Evolutionary conservation across 2,797 vertebrate species (phyloP).

Genomic region (Cyprinodon diabolis): DNA sequence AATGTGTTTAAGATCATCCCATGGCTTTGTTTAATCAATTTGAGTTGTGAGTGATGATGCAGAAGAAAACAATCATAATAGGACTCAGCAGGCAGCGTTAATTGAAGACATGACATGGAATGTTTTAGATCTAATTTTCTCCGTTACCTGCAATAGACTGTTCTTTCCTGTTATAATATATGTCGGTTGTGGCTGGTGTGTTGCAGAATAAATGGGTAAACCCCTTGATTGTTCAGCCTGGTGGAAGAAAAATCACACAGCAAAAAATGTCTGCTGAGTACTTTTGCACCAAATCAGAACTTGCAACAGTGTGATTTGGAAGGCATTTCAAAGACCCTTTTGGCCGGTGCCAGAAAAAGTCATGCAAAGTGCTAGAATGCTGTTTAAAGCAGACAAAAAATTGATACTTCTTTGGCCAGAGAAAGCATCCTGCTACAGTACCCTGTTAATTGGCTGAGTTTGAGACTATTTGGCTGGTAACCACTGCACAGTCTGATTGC

Average conservation of each 20-base stretch:
- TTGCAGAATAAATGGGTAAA: neutral
- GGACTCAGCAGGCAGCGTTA: neutral
- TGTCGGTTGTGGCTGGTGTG: neutral
- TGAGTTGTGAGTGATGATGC: neutral
- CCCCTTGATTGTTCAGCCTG: neutral
- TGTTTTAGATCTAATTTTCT: neutral
- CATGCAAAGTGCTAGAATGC: conserved; percentile 8
- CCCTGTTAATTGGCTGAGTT: conserved; percentile 49
- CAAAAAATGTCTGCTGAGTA: neutral
- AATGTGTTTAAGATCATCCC: neutral
- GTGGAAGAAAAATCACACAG: conserved; percentile 1
- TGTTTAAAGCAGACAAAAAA: conserved; percentile 4
- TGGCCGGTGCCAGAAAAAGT: conserved; percentile 21
- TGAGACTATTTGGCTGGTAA: conserved; percentile 37
- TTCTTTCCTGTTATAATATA: neutral
- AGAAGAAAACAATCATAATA: neutral
- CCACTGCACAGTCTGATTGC: conserved; percentile 37
- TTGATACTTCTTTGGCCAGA: conserved; percentile 37
- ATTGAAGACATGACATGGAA: neutral
- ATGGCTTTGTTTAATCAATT: neutral
- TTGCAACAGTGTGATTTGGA: conserved; percentile 5
- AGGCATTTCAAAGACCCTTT: conserved; percentile 5
- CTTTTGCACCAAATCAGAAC: conserved; percentile 17
- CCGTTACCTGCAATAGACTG: neutral
- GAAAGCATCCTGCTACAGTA: conserved; percentile 36